Base-by-base conservation (phyloP, 2,113 vertebrate genomes). In the Chaetorhynchus papuensis region DNA sequence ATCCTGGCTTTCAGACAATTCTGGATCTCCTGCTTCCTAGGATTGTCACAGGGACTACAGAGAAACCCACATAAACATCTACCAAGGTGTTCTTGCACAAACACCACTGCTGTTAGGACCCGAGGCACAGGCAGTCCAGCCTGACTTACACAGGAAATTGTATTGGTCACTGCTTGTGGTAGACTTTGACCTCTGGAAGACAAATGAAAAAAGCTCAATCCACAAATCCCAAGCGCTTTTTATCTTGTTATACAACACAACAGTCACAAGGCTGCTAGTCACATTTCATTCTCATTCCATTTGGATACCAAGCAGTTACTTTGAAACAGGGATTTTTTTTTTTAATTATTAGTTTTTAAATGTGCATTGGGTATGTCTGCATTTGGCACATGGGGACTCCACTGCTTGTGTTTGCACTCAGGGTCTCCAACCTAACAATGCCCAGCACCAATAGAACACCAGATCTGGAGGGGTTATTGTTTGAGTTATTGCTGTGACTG, bases 231-330 rank as follows among this genome's bases (percentile, higher is more conserved):
- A 83, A 70, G 71, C 54, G 66, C 64, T 92, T 96, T 94, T 94
- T 86, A 95, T 96, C 96, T 93, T 23, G 52, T 96, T 96, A 96
- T 84, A 92, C 94, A 96, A 96, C 94, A 93, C 63, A 89, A 53
- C 53, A 77, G 92, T 97, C 92, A 95, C 90, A 88, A 90, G 94
- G 94, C 77, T 4, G 4, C 79, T 49, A 28, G 75, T 56, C 82
- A 24, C 75, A 60, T 88, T 92, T 90, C 35, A 41, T 91, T 91
- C 59, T 68, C 64, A 30, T 60, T 79, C 54, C 75, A 37, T 69
- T 80, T 77, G 66, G 84, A 70, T 66, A 92, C 30, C 59, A 52
- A 91, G 44, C 60, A 88, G 1, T 3, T 71, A 59, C 42, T 95
- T 59, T 70, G 26, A 85, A 90, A 85, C 1, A 4, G 21, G 19